Evolutionary conservation across 2,888 invertebrate species (phyloP).

Genomic region (Phlogophora meticulosa): DNA sequence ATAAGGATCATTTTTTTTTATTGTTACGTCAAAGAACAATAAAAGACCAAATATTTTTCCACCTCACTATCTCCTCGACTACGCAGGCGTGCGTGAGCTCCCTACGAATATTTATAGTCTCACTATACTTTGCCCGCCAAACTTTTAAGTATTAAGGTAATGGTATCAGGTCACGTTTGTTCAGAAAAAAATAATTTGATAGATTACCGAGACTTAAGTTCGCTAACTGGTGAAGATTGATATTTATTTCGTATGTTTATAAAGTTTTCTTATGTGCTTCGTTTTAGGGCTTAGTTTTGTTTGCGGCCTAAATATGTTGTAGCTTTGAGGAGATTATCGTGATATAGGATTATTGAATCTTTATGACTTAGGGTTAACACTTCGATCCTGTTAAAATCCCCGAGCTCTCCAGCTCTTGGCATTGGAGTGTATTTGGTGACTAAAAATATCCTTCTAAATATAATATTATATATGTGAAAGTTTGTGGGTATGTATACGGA

Average conservation of each 20-base stretch:
- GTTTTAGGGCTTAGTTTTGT: constrained; percentile 20
- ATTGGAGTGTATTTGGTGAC: too few relatives aligned
- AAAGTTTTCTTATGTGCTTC: constrained; percentile 15
- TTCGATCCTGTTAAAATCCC: too few relatives aligned
- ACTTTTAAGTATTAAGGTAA: constrained; percentile 63
- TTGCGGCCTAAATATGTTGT: not conserved
- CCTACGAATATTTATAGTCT: constrained; percentile 62
- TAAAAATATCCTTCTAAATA: too few relatives aligned
- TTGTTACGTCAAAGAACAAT: not conserved
- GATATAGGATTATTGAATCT: not conserved
- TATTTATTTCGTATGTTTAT: constrained; percentile 55
- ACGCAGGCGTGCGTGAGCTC: constrained; percentile 59
- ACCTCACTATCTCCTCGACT: constrained; percentile 38
- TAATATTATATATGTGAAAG: too few relatives aligned
- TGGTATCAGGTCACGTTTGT: constrained; percentile 59
- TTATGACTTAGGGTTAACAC: too few relatives aligned
- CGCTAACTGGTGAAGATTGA: constrained; percentile 46
- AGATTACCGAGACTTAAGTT: constrained; percentile 49
- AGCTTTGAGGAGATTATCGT: not conserved
- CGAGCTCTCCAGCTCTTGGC: too few relatives aligned
- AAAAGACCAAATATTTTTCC: not conserved
- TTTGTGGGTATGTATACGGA: too few relatives aligned
- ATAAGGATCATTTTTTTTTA: too few relatives aligned
- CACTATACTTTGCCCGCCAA: constrained; percentile 44
- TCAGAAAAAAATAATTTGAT: constrained; percentile 57